A percentile compares a stretch with the other conserved stretches of the same genome.
phyloP scores from a whole-genome alignment of 2,888 invertebrate species.

The Eristalis pertinax region DNA sequence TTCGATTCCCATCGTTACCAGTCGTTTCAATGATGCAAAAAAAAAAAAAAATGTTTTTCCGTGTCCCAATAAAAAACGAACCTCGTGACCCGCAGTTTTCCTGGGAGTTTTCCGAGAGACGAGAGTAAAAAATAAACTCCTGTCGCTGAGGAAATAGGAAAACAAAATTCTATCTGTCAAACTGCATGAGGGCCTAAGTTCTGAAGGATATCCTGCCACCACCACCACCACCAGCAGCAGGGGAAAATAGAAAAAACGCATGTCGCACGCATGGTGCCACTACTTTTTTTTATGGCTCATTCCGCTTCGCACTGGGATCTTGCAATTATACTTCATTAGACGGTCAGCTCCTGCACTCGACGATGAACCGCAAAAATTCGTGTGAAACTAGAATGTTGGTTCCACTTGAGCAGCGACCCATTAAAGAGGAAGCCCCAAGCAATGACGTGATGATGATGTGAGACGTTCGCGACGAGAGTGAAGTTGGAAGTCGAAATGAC shows the following conservation, averaged over 20 bases:
- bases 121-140: neutral
- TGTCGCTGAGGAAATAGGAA: neutral
- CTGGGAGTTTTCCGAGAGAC: constrained; percentile 16
- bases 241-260: constrained; percentile 5
- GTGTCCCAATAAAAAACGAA: constrained; percentile 3
- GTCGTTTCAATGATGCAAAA: constrained; percentile 29
- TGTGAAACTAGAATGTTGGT: constrained; percentile 17
- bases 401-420: constrained; percentile 17
- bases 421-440: neutral
- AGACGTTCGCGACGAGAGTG: neutral
- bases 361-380: constrained; percentile 20
- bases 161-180: constrained; percentile 13
- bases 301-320: constrained; percentile 4
- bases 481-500: neutral
- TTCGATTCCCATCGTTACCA: constrained; percentile 11
- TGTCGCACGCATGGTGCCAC: constrained; percentile 24
- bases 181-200: constrained; percentile 20
- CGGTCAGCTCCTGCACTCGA: neutral
- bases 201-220: constrained; percentile 13
- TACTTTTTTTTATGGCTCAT: constrained; percentile 6
- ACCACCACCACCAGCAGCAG: constrained; percentile 6
- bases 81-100: constrained; percentile 45
- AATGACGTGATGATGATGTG: too few relatives aligned
- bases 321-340: constrained; percentile 37
- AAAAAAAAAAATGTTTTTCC: neutral